A percentile compares a stretch with the other conserved stretches of the same genome.
Conservation (phyloP, 2,113 vertebrate genomes). For the Etheostoma spectabile region DNA sequence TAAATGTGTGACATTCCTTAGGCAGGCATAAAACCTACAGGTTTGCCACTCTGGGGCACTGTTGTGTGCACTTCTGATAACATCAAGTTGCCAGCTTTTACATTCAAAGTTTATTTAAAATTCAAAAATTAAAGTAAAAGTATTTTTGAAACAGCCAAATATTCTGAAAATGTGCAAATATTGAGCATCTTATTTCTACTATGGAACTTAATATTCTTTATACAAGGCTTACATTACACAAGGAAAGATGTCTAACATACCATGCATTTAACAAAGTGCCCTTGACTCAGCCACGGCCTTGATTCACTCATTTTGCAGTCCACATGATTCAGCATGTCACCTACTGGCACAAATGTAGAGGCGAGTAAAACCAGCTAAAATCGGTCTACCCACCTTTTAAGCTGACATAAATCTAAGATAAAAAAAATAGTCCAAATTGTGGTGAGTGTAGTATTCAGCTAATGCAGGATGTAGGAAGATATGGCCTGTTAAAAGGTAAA, state of each 20-base stretch:
- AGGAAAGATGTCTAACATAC: constrained; percentile 47
- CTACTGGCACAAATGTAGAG: constrained; percentile 42
- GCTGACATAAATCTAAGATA: constrained; percentile 59
- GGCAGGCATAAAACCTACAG: constrained; percentile 34
- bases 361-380: constrained; percentile 37
- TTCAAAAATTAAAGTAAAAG: neutral
- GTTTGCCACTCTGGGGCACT: constrained; percentile 48
- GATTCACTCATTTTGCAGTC: constrained; percentile 36
- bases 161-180: constrained; percentile 16
- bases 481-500: constrained; percentile 16
- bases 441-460: constrained; percentile 27
- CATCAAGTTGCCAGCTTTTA: neutral
- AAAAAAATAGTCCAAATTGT: constrained; percentile 49
- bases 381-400: constrained; percentile 48
- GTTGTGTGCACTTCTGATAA: constrained; percentile 36
- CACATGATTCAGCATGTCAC: constrained; percentile 51
- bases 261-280: constrained; percentile 39
- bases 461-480: constrained; percentile 31
- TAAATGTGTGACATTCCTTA: constrained; percentile 37
- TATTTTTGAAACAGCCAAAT: neutral
- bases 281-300: constrained; percentile 60
- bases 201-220: constrained; percentile 37
- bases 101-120: neutral
- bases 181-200: constrained; percentile 6
- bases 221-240: constrained; percentile 41